These are phyloP conservation scores for Nannoperca australis DNA, from an alignment of 2,797 vertebrate species.

Conservation along the genomic window DNA sequence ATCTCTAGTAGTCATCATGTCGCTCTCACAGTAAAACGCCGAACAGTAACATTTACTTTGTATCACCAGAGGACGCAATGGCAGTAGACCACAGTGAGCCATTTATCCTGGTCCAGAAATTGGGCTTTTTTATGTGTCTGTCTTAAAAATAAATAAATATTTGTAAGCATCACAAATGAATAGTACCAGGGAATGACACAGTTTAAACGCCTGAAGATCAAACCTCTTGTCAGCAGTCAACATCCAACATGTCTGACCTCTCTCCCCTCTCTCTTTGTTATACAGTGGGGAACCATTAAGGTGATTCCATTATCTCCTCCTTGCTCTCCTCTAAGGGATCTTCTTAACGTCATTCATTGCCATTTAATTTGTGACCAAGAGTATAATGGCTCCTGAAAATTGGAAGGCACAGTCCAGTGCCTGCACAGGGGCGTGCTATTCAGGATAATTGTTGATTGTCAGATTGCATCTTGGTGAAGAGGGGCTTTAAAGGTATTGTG, in stretches of 20 bases:
- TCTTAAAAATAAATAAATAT: constrained; percentile 19
- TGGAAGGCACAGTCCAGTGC: constrained; percentile 31
- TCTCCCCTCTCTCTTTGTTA: constrained; percentile 39
- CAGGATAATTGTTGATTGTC: constrained; percentile 59
- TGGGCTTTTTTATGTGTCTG: constrained; percentile 20
- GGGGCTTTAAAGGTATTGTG: constrained; percentile 38
- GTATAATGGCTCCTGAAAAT: constrained; percentile 66
- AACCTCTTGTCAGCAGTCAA: constrained; percentile 39
- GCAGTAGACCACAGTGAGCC: constrained; percentile 1
- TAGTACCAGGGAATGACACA: constrained; percentile 4
- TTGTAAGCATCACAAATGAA: constrained; percentile 17
- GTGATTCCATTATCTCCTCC: constrained; percentile 60
- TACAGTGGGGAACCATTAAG: constrained; percentile 54
- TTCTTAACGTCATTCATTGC: constrained; percentile 63
- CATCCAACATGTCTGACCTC: constrained; percentile 23
- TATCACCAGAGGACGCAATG: not conserved
- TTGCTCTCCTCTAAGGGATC: constrained; percentile 46
- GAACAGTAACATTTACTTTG: constrained; percentile 9
- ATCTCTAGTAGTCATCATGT: constrained; percentile 1
- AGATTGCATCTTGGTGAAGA: constrained; percentile 49
- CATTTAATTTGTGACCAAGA: constrained; percentile 74
- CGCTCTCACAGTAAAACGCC: constrained; percentile 6
- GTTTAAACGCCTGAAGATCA: constrained; percentile 22
- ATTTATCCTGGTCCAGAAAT: constrained; percentile 13
- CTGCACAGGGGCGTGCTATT: constrained; percentile 22